A percentile compares a stretch with the other conserved stretches of the same genome.
These are phyloP conservation scores for Catocala fraxini DNA, from an alignment of 2,888 invertebrate species.

Conservation along the genomic window DNA sequence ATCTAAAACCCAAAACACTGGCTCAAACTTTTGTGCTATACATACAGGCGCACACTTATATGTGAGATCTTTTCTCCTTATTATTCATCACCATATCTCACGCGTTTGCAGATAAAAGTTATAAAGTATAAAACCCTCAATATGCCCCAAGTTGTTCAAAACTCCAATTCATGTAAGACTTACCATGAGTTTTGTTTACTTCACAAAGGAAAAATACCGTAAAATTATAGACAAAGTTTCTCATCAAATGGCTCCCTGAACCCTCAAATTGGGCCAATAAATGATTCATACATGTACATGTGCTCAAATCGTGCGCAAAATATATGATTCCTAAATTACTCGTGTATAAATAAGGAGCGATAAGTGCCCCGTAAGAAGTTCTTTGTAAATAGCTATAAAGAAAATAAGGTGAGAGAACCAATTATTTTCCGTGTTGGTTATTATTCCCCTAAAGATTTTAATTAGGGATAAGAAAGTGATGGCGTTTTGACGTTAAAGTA, in stretches of 20 bases:
- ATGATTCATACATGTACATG: not conserved
- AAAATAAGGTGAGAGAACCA: conserved; percentile 20
- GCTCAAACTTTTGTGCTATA: no score
- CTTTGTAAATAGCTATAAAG: conserved; percentile 20
- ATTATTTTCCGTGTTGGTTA: conserved; percentile 24
- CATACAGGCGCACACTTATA: no score
- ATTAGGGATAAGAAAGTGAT: conserved; percentile 28
- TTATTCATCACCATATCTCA: no score
- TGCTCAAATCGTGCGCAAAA: conserved; percentile 22
- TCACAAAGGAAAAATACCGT: no score
- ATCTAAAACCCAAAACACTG: no score
- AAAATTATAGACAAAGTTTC: not conserved
- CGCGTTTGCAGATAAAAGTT: no score
- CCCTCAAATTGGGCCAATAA: not conserved
- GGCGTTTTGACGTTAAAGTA: not conserved
- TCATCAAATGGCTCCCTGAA: not conserved
- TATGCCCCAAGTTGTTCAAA: no score
- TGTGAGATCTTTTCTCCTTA: no score
- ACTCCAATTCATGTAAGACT: no score
- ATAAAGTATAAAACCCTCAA: no score
- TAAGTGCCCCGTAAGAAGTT: conserved; percentile 21
- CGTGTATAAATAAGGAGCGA: conserved; percentile 15
- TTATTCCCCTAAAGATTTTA: conserved; percentile 24
- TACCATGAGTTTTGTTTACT: no score
- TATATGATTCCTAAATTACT: conserved; percentile 27